Conservation (phyloP, 1,140 invertebrate species). For the Hycleus cichorii region DNA sequence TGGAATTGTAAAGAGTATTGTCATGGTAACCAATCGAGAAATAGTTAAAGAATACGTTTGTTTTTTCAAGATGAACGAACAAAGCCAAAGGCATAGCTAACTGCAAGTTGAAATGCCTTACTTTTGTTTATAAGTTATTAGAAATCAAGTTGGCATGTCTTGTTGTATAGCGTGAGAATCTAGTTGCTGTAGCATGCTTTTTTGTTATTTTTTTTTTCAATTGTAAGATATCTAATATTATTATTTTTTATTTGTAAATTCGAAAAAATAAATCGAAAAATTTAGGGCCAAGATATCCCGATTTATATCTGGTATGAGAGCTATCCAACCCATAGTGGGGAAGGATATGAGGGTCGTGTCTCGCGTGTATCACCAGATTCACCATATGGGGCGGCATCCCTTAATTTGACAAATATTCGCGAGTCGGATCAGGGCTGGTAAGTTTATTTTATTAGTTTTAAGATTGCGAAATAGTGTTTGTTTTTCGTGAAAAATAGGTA, state of each 20-base stretch:
- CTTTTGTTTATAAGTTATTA: too few species aligned
- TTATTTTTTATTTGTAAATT: neutral
- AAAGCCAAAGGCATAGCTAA: too few species aligned
- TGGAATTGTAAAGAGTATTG: neutral
- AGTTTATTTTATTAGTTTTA: constrained; percentile 5
- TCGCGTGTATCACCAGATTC: constrained; percentile 78
- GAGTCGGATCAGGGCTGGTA: constrained; percentile 90
- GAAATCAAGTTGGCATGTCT: too few species aligned
- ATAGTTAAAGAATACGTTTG: too few species aligned
- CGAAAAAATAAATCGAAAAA: constrained; percentile 23
- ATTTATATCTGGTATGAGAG: constrained; percentile 97
- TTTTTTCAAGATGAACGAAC: too few species aligned
- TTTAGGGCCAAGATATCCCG: constrained; percentile 80
- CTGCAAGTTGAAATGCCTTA: too few species aligned
- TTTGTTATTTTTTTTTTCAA: neutral
- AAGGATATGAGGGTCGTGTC: constrained; percentile 85
- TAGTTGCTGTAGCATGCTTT: too few species aligned
- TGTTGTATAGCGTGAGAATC: too few species aligned
- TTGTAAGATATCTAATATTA: neutral
- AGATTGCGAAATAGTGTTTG: neutral
- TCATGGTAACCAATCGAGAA: neutral
- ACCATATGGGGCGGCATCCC: constrained; percentile 80
- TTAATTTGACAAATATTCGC: constrained; percentile 87
- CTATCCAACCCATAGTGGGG: constrained; percentile 88
- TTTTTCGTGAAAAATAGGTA: constrained; percentile 46